Conservation (phyloP, 2,888 invertebrate species). For the Volucella inflata region DNA sequence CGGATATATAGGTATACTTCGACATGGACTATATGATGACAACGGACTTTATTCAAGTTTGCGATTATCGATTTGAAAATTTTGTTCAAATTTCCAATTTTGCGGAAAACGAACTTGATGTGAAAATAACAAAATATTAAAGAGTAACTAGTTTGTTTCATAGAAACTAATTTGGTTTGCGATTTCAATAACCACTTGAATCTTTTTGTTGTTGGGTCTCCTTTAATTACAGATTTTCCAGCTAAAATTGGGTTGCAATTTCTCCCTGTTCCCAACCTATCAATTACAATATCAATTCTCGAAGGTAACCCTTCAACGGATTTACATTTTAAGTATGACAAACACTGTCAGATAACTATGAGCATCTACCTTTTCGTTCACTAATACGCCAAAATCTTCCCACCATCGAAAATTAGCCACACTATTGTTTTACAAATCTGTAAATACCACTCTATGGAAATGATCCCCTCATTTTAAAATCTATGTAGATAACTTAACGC, state of each 20-base stretch:
- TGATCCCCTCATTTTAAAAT: constrained; percentile 20
- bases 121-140: no score
- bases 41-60: no score
- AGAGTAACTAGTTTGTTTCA: no score
- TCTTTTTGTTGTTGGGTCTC: no score
- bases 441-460: constrained; percentile 63
- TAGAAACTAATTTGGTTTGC: no score
- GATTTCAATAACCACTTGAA: no score
- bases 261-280: constrained; percentile 17
- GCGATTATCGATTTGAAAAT: no score
- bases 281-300: constrained; percentile 20
- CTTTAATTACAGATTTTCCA: not conserved
- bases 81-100: no score
- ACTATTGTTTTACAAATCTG: constrained; percentile 67
- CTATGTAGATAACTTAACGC: constrained; percentile 25
- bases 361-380: not conserved
- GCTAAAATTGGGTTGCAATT: not conserved
- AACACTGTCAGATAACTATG: constrained; percentile 2
- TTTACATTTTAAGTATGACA: constrained; percentile 36
- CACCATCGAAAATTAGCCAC: constrained; percentile 66
- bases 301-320: constrained; percentile 12
- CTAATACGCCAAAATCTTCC: constrained; percentile 60
- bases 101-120: no score
- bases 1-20: no score
- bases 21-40: no score